A percentile compares a stretch with the other conserved stretches of the same genome.
Evolutionary conservation across 92 coral and sea anemone genomes (phyloP).

Genomic region (Zoanthus sociatus): DNA sequence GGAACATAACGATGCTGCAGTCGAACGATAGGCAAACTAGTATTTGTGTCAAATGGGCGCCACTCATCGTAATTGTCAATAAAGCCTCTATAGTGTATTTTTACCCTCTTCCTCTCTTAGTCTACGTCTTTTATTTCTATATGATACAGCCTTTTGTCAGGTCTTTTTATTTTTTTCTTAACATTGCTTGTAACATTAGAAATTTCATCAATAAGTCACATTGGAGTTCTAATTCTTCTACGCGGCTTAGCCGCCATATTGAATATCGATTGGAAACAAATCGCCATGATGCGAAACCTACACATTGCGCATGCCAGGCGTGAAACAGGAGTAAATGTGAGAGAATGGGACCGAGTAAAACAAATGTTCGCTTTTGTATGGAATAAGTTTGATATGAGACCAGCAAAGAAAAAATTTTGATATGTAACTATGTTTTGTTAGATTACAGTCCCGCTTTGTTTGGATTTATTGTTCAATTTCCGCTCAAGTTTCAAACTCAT

Average conservation of each 20-base stretch:
- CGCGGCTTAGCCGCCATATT: conserved; percentile 13
- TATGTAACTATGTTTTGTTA: too few species aligned
- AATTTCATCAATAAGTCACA: conserved; percentile 1
- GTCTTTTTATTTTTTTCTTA: background rate
- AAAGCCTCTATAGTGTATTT: conserved; percentile 64
- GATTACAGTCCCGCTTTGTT: too few species aligned
- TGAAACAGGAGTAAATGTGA: background rate
- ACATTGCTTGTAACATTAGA: background rate
- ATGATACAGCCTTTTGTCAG: conserved; percentile 39
- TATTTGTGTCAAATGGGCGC: conserved; percentile 46
- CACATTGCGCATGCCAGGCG: conserved; percentile 2
- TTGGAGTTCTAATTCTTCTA: background rate
- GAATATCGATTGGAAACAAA: background rate
- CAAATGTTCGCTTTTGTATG: conserved; percentile 18
- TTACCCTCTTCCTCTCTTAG: conserved; percentile 40
- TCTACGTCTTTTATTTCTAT: conserved; percentile 65
- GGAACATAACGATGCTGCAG: conserved; percentile 17
- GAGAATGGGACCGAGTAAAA: background rate
- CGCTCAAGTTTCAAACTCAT: too few species aligned
- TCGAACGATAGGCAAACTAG: background rate
- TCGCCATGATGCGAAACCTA: background rate
- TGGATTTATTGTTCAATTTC: too few species aligned
- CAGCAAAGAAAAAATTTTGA: too few species aligned
- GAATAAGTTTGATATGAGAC: conserved; percentile 17
- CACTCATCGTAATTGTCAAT: conserved; percentile 59